A percentile compares a stretch with the other conserved stretches of the same genome.
phyloP scores from a whole-genome alignment of 2,888 invertebrate species.

The Melangyna quadrimaculata region DNA sequence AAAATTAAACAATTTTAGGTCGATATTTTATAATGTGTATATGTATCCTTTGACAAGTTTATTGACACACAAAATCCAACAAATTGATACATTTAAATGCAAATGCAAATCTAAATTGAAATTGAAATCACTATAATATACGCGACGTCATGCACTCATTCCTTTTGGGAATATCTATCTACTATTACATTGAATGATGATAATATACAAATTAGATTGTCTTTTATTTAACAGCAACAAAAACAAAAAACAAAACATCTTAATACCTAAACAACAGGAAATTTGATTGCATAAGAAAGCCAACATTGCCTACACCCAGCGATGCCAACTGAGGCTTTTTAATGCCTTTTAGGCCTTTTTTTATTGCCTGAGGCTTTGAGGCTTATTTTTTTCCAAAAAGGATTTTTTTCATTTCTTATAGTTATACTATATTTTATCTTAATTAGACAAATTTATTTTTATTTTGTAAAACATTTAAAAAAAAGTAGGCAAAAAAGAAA shows the following conservation, averaged over 20 bases:
- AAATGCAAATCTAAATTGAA: conserved; percentile 9
- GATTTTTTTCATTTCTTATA: no score
- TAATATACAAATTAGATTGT: background rate
- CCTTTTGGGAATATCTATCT: background rate
- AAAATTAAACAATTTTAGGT: background rate
- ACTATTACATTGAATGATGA: background rate
- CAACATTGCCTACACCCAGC: no score
- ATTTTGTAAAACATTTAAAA: no score
- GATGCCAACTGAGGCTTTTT: no score
- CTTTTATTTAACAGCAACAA: background rate
- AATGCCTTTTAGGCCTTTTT: no score
- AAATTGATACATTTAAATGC: conserved; percentile 8
- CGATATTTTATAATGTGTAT: no score
- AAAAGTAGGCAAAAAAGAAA: no score
- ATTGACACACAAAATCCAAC: background rate
- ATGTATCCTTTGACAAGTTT: conserved; percentile 10
- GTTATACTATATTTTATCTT: no score
- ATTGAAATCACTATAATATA: background rate
- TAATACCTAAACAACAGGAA: background rate
- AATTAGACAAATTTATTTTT: no score
- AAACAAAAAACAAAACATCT: background rate
- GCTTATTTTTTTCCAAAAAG: no score
- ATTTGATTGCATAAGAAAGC: background rate
- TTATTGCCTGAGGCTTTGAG: no score
- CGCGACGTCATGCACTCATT: background rate